Percentiles rank a stretch among this genome's conserved stretches.
Evolutionary conservation across 2,113 vertebrate species (phyloP).

Genomic region (Pomatostomus ruficeps): DNA sequence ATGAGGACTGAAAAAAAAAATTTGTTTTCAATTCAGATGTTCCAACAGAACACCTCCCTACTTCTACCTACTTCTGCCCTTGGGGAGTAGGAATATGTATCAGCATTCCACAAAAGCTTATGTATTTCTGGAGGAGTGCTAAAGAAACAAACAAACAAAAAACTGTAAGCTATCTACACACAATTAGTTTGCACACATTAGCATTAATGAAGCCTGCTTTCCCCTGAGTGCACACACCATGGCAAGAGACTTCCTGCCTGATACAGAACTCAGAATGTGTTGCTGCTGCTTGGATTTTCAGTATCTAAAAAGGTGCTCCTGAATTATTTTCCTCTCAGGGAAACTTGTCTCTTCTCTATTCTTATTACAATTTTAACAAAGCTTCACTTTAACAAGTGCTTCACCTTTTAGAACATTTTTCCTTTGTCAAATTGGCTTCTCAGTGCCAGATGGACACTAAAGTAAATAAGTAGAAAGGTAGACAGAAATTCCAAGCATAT

Average conservation of each 20-base stretch:
- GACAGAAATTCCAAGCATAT: not conserved
- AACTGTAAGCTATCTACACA: not conserved
- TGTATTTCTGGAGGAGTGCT: not conserved
- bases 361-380: not conserved
- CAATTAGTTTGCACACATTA: not conserved
- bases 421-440: not conserved
- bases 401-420: not conserved
- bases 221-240: not conserved
- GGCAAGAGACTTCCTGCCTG: not conserved
- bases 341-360: not conserved
- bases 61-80: not conserved
- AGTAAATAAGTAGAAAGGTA: not conserved
- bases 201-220: not conserved
- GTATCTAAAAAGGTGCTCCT: not conserved
- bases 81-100: not conserved
- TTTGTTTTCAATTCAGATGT: not conserved
- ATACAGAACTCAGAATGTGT: not conserved
- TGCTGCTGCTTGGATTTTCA: not conserved
- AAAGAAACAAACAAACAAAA: not conserved
- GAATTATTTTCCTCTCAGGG: not conserved
- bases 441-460: not conserved
- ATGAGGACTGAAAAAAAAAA: not conserved
- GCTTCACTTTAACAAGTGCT: not conserved
- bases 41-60: not conserved
- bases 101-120: not conserved